Conservation (phyloP, 2,113 vertebrate species). For the Archocentrus centrarchus region DNA sequence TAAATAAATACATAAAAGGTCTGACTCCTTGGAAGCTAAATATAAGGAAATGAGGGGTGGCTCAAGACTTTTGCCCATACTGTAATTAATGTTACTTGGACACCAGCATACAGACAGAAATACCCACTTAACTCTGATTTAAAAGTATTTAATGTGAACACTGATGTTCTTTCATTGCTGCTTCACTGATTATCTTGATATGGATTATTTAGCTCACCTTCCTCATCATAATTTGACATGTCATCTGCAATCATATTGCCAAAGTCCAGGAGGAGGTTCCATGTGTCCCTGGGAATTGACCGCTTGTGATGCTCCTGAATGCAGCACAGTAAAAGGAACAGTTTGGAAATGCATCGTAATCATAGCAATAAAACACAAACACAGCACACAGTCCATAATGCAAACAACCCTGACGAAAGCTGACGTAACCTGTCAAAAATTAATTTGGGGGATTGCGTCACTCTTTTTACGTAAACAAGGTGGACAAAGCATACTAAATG, state of each 20-base stretch:
- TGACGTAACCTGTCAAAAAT: not conserved
- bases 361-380: not conserved
- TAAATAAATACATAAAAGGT: not conserved
- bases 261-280: slow-evolving; percentile 97
- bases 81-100: not conserved
- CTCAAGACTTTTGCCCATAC: not conserved
- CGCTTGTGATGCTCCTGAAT: slow-evolving; percentile 94
- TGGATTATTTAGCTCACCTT: slow-evolving; percentile 82
- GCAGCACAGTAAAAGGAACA: slow-evolving; percentile 2
- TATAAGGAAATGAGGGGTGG: not conserved
- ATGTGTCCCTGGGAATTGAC: slow-evolving; percentile 95
- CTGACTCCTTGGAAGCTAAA: not conserved
- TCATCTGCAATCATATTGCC: slow-evolving; percentile 97
- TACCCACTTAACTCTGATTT: not conserved
- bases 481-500: not conserved
- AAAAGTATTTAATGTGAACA: not conserved
- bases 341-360: not conserved
- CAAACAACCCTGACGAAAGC: not conserved
- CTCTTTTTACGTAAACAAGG: not conserved
- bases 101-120: not conserved
- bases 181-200: not conserved
- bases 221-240: slow-evolving; percentile 98
- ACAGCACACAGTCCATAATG: not conserved
- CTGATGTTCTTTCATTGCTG: not conserved
- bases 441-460: not conserved